A percentile compares a stretch with the other conserved stretches of the same genome.
phyloP scores from a whole-genome alignment of 2,888 invertebrate species.

The Athalia rosae region DNA sequence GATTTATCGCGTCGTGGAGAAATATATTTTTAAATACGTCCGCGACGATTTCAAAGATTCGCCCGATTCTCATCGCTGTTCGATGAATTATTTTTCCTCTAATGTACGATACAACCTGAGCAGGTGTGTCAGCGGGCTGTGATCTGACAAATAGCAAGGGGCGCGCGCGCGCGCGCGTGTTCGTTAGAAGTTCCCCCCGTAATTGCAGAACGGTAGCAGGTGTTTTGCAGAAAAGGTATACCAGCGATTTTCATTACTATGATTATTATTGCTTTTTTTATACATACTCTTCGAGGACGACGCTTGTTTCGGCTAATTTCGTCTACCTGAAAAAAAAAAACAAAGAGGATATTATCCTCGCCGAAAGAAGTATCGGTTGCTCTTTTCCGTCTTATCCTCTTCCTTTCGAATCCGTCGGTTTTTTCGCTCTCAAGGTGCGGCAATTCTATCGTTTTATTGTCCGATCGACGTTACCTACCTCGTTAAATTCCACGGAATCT shows the following conservation, averaged over 20 bases:
- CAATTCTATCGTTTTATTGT: too few relatives aligned
- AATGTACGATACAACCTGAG: constrained; percentile 31
- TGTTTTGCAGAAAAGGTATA: constrained; percentile 21
- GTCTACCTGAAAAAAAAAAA: not conserved
- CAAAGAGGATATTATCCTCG: not conserved
- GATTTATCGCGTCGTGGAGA: not conserved
- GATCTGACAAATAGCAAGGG: constrained; percentile 62
- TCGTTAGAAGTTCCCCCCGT: constrained; percentile 52
- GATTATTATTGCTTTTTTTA: not conserved
- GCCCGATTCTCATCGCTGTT: not conserved
- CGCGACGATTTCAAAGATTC: constrained; percentile 36
- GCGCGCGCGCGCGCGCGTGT: too few relatives aligned
- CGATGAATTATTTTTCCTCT: constrained; percentile 25
- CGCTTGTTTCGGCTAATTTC: constrained; percentile 12
- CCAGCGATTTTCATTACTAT: too few relatives aligned
- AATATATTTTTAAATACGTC: not conserved
- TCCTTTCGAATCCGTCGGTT: not conserved
- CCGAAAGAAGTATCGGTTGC: not conserved
- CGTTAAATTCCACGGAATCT: too few relatives aligned
- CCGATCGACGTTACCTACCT: too few relatives aligned
- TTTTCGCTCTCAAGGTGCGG: not conserved
- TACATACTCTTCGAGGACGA: not conserved
- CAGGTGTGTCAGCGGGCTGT: constrained; percentile 31
- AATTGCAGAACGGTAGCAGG: constrained; percentile 31
- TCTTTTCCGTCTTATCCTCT: not conserved